These are phyloP conservation scores for Esperia sulphurella DNA, from an alignment of 2,888 invertebrate species.

Conservation along the genomic window DNA sequence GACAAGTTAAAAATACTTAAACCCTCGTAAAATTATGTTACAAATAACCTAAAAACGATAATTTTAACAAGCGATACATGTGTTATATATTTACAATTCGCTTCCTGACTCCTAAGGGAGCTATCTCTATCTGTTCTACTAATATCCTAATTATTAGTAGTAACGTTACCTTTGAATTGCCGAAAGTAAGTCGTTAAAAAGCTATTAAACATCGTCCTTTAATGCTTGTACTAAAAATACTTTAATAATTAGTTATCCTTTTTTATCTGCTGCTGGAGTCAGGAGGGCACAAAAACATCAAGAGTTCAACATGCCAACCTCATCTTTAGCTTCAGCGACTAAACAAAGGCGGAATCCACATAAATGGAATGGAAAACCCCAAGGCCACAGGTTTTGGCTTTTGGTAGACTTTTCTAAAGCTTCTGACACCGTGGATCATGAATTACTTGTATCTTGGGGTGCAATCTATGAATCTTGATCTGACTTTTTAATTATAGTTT, in stretches of 20 bases:
- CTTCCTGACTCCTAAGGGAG: constrained; percentile 19
- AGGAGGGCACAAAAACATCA: too few species aligned
- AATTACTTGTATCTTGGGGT: too few species aligned
- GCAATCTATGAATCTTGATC: too few species aligned
- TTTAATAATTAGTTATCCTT: too few species aligned
- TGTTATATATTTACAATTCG: constrained; percentile 24
- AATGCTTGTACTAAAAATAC: neutral
- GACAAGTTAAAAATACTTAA: neutral
- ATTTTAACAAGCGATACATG: constrained; percentile 23
- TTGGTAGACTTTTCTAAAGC: too few species aligned
- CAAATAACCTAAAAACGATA: constrained; percentile 15
- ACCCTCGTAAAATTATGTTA: constrained; percentile 27
- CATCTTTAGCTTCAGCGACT: neutral
- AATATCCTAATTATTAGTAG: neutral
- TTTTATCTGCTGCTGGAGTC: too few species aligned
- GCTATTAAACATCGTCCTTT: constrained; percentile 23
- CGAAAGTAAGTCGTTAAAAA: constrained; percentile 25
- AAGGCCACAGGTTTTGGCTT: too few species aligned
- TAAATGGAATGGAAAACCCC: neutral
- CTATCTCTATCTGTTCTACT: neutral
- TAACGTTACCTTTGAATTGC: constrained; percentile 16
- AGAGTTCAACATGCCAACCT: too few species aligned
- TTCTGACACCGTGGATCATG: too few species aligned
- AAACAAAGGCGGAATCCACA: too few species aligned
- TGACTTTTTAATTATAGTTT: too few species aligned